Conservation (phyloP, 2,113 vertebrate species). For the Austrofundulus limnaeus region DNA sequence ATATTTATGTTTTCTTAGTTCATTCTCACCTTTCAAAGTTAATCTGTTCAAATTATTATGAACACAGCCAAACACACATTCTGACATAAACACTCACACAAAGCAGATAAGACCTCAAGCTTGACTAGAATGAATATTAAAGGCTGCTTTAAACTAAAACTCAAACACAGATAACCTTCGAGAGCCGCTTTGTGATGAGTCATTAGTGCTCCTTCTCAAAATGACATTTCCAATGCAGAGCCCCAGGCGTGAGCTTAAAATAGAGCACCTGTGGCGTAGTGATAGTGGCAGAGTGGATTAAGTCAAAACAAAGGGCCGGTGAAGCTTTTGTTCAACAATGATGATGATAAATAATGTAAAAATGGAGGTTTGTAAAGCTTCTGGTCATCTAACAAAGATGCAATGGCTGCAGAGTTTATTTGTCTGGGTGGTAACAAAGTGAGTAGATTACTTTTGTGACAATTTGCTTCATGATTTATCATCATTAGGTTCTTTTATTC, state of each 20-base stretch:
- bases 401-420: not conserved
- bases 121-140: not conserved
- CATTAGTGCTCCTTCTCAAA: constrained; percentile 28
- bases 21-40: constrained; percentile 8
- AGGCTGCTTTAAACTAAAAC: constrained; percentile 4
- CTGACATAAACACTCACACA: not conserved
- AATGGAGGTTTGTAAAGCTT: constrained; percentile 1
- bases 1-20: constrained; percentile 20
- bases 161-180: constrained; percentile 3
- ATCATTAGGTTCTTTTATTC: not conserved
- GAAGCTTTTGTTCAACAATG: constrained; percentile 10
- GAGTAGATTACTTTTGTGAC: not conserved
- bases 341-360: constrained; percentile 11
- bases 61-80: not conserved
- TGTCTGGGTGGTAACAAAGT: not conserved
- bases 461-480: not conserved
- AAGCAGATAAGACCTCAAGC: not conserved
- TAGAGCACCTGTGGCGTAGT: constrained; percentile 22
- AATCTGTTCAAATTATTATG: constrained; percentile 16
- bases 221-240: constrained; percentile 39
- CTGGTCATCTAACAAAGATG: not conserved
- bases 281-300: constrained; percentile 34
- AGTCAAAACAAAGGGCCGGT: constrained; percentile 24
- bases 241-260: constrained; percentile 17
- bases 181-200: constrained; percentile 17